phyloP scores from a whole-genome alignment of 2,888 invertebrate genomes.

The Buathra laborator region DNA sequence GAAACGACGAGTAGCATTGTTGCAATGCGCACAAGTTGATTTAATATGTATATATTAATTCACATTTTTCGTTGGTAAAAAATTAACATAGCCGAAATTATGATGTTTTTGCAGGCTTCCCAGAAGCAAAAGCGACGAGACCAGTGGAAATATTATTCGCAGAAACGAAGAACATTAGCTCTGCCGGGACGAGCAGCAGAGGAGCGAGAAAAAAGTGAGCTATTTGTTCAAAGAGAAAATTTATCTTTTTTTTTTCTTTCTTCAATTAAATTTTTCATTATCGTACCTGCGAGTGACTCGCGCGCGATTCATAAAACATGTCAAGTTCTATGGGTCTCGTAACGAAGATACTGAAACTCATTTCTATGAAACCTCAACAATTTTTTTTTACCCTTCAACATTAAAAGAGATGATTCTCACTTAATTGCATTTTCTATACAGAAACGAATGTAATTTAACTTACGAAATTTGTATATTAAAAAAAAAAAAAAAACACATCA shows the following conservation, averaged over 20 bases:
- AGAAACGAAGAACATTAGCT: constrained; percentile 64
- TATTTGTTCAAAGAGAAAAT: constrained; percentile 37
- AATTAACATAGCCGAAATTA: constrained; percentile 16
- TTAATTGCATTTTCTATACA: too few species aligned
- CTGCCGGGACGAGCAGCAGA: constrained; percentile 57
- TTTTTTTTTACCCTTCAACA: neutral
- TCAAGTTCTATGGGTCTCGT: neutral
- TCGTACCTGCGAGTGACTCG: neutral
- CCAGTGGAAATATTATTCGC: constrained; percentile 53
- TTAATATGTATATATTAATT: neutral
- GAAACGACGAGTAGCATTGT: neutral
- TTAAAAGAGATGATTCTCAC: too few species aligned
- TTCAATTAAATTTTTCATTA: neutral
- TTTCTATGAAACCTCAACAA: neutral
- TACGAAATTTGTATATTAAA: too few species aligned
- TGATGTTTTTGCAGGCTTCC: constrained; percentile 59
- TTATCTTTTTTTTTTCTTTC: constrained; percentile 12
- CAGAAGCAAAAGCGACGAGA: constrained; percentile 48
- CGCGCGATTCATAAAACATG: neutral
- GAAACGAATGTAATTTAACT: too few species aligned
- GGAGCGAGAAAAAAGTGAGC: constrained; percentile 64
- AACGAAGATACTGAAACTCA: neutral
- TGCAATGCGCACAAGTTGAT: neutral
- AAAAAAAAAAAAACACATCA: too few species aligned
- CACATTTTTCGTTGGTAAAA: neutral